phyloP scores from a whole-genome alignment of 2,888 invertebrate species.

The Hirtodrosophila histrioides region DNA sequence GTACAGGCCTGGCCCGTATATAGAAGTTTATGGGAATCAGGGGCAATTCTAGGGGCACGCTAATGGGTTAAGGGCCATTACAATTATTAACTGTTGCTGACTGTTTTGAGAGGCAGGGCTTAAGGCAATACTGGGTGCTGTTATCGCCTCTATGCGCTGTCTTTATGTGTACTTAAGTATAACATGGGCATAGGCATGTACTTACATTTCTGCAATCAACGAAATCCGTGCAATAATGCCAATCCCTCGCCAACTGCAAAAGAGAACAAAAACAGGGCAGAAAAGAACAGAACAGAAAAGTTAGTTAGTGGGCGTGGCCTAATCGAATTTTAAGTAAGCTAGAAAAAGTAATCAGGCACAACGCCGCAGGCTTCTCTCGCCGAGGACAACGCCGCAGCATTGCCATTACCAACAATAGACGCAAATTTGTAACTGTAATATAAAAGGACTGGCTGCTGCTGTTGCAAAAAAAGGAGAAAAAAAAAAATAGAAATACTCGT shows the following conservation, averaged over 20 bases:
- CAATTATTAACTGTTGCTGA: slow-evolving; percentile 54
- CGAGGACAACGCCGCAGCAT: slow-evolving; percentile 44
- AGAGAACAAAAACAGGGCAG: slow-evolving; percentile 22
- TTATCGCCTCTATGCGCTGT: slow-evolving; percentile 29
- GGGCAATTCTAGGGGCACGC: not conserved
- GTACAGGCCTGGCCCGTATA: too few species aligned
- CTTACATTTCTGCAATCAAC: slow-evolving; percentile 84
- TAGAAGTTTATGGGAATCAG: too few species aligned
- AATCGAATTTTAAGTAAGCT: slow-evolving; percentile 77
- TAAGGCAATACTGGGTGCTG: slow-evolving; percentile 30
- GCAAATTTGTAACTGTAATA: slow-evolving; percentile 77
- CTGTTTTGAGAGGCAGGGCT: slow-evolving; percentile 31
- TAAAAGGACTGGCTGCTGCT: slow-evolving; percentile 56
- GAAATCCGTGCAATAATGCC: slow-evolving; percentile 84
- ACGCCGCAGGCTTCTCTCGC: slow-evolving; percentile 42
- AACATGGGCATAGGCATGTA: slow-evolving; percentile 43
- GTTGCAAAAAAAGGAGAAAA: slow-evolving; percentile 19
- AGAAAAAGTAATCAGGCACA: slow-evolving; percentile 76
- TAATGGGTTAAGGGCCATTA: slow-evolving; percentile 48
- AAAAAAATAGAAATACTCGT: slow-evolving; percentile 12
- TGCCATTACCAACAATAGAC: slow-evolving; percentile 69
- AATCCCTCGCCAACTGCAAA: slow-evolving; percentile 83
- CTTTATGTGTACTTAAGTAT: slow-evolving; percentile 8
- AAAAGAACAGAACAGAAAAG: slow-evolving; percentile 55
- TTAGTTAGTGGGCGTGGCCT: slow-evolving; percentile 77